Conservation (phyloP, 1,140 invertebrate genomes). For the Papilio glaucus region DNA sequence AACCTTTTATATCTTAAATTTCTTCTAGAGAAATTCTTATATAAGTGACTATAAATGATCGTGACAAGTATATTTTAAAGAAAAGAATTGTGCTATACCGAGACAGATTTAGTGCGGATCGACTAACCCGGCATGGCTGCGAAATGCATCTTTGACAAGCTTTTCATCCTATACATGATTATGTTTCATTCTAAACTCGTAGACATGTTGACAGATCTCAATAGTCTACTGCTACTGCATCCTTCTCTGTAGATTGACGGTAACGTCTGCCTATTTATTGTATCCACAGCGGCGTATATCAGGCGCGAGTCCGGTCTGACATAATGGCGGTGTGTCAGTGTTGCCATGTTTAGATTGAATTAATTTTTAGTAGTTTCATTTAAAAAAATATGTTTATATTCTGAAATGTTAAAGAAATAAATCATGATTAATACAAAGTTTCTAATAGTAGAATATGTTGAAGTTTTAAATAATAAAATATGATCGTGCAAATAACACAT, state of each 20-base stretch:
- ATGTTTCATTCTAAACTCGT: conserved; percentile 1
- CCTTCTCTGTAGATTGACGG: not conserved
- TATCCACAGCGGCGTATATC: not conserved
- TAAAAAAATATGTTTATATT: not conserved
- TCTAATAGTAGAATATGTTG: not conserved
- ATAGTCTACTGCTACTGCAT: not conserved
- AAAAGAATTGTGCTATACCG: too few species aligned
- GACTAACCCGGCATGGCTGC: not conserved
- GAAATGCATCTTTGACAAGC: not conserved
- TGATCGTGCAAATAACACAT: conserved; percentile 12
- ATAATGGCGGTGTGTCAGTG: not conserved
- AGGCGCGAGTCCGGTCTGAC: not conserved
- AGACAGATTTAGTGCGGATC: not conserved
- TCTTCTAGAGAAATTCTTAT: too few species aligned
- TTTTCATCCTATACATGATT: not conserved
- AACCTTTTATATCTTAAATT: too few species aligned
- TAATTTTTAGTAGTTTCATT: not conserved
- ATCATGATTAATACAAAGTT: conserved; percentile 12
- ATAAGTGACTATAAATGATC: too few species aligned
- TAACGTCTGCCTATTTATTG: not conserved
- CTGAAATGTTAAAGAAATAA: too few species aligned
- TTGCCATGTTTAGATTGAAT: not conserved
- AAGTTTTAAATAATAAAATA: conserved; percentile 23
- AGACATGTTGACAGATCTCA: not conserved
- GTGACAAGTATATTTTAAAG: too few species aligned